Base-by-base conservation (phyloP, 2,888 invertebrate species). In the Bombylius major region DNA sequence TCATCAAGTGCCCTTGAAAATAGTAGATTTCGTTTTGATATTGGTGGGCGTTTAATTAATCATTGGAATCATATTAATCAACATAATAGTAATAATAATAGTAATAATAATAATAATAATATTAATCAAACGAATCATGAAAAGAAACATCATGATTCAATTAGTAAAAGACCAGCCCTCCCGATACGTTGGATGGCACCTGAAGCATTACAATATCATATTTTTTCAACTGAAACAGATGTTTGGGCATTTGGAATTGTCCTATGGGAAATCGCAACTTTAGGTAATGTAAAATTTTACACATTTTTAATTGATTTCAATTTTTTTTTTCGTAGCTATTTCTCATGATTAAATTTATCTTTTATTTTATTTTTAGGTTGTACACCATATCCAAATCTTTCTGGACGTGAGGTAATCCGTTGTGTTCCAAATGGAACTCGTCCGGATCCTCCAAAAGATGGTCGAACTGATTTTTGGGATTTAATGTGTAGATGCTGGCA, bases 181-280 rank as follows among this genome's bases (percentile, higher is more conserved):
- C 74, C 74, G 8, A 73, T 74, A 42, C 66, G 73, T 33, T 90
- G 90, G 90, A 90, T 90, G 89, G 87, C 89, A 5, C 89, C 90
- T 0, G 90, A 90, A 70, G 84, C 88, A 0, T 72, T 90, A 59
- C 79, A 86, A 52, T 87, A 86, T 69, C 85, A 87, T 58, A 78
- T 87, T 48, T 87, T 89, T 71, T 88, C 87, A 56, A 85, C 85
- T 39, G 86, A 87, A 68, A 86, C 87, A 1, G 90, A 91, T 65
- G 87, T 90, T 5, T 91, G 90, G 90, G 87, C 89, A 44, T 90
- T 87, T 66, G 90, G 90, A 23, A 87, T 91, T 53, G 78, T 90
- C 47, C 77, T 90, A 64, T 91, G 90, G 90, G 90, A 91, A 75
- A 89, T 90, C 59, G 87, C 89, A 47, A 89, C 90, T 9, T 77